Evolutionary conservation across 2,888 invertebrate genomes (phyloP).

Genomic region (Campoletis raptor): DNA sequence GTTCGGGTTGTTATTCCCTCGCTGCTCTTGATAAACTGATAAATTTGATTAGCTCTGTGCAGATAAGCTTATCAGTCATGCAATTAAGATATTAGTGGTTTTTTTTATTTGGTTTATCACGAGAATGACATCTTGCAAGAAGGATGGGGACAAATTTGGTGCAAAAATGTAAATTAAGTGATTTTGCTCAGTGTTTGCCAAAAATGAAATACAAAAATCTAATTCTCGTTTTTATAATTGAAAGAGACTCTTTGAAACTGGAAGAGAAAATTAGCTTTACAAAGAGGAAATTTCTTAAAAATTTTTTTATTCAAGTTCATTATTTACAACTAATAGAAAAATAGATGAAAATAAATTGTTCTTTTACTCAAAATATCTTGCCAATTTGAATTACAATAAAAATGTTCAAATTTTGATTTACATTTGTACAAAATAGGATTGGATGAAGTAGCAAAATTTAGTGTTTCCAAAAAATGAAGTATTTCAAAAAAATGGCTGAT

Average conservation of each 20-base stretch:
- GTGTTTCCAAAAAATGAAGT: neutral
- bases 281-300: too few species aligned
- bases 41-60: constrained; percentile 38
- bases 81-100: constrained; percentile 40
- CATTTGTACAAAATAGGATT: neutral
- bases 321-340: too few species aligned
- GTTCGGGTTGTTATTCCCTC: constrained; percentile 14
- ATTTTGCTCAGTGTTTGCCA: neutral
- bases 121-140: neutral
- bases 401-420: neutral
- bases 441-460: too few species aligned
- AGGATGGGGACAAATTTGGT: neutral
- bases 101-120: constrained; percentile 2
- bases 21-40: constrained; percentile 48
- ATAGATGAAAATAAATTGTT: neutral
- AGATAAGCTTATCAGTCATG: constrained; percentile 58
- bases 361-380: too few species aligned
- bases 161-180: neutral
- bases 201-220: neutral
- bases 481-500: neutral
- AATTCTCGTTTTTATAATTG: neutral
- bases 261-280: neutral
- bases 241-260: neutral
- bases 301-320: too few species aligned
- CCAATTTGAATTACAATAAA: neutral